Evolutionary conservation across 64 coral and sea anemone species (phyloP), one percentile per base, ranked within the genome.

Genomic region (Montipora foliosa): DNA sequence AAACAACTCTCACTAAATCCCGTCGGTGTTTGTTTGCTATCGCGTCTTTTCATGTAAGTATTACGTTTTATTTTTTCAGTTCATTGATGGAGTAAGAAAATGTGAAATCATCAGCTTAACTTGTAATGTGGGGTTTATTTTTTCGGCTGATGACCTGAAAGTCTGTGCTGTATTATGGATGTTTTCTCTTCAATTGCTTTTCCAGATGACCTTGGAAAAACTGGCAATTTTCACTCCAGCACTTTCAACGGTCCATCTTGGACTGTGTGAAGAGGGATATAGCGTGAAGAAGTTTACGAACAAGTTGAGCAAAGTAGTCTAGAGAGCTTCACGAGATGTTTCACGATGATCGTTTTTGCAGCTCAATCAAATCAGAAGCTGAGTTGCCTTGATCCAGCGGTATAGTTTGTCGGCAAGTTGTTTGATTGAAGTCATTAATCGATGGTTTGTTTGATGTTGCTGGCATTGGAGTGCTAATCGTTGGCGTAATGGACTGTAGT

Each of bases 401-500:
- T 86, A 21, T 25, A 8, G 45, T 86, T 86, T 86, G 82, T 86
- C 82, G 82, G 82, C 82, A 71, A 72, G 66, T 71, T 8, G 17
- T 12, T 47, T 66, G 25, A 86, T 21, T 86, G 82, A 86, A 71
- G 82, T 71, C 8, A 86, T 86, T 86, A 71, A 86, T 72, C 47
- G 16, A 71, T 69, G 82, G 64, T 67, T 86, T 86, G 67, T 86
- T 71, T 68, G 46, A 49, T 86, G 62, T 86, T 29, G 44, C 17
- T 71, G 55, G 80, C 58, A 55, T 22, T 51, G 45, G 82, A 86
- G 82, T 86, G 82, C 45, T 86, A 86, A 86, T 86, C 17, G 82
- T 71, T 20, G 67, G 67, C 45, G 19, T 70, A 86, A 86, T 86
- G 82, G 82, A 50, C 46, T 49, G 82, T 22, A 22, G 82, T 47